Percentiles rank a stretch among this genome's conserved stretches.
phyloP scores from a whole-genome alignment of 1,140 invertebrate genomes.

The Ruditapes philippinarum region DNA sequence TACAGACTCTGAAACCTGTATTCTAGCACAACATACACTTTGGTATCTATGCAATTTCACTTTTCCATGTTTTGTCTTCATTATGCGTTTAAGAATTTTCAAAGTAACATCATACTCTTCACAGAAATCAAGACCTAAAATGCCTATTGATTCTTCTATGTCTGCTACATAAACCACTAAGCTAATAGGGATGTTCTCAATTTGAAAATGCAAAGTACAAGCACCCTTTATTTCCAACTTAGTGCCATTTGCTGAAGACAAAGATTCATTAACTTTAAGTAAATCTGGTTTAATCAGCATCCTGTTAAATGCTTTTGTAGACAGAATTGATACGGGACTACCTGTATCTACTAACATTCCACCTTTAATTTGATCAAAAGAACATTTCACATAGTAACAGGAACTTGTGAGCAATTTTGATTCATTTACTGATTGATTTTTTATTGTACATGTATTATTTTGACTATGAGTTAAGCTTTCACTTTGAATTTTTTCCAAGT shows the following conservation, averaged over 20 bases:
- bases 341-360: constrained; percentile 48
- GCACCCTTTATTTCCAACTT: neutral
- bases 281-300: neutral
- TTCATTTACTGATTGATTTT: too few species aligned
- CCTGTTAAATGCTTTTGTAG: neutral
- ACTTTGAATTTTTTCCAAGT: too few species aligned
- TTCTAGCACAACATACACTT: too few species aligned
- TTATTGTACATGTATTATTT: neutral
- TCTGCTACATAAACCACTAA: constrained; percentile 35
- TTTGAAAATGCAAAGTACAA: neutral
- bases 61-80: neutral
- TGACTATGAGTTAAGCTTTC: too few species aligned
- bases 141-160: constrained; percentile 35
- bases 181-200: neutral
- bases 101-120: neutral
- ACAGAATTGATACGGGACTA: constrained; percentile 18
- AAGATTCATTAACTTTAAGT: neutral
- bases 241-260: neutral
- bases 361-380: neutral
- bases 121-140: too few species aligned
- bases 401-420: too few species aligned
- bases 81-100: constrained; percentile 4
- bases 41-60: neutral
- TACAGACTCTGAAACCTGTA: neutral
- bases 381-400: neutral